Evolutionary conservation across 2,888 invertebrate species (phyloP), one percentile per base, ranked within the genome.

Genomic region (Pammene fasciana): DNA sequence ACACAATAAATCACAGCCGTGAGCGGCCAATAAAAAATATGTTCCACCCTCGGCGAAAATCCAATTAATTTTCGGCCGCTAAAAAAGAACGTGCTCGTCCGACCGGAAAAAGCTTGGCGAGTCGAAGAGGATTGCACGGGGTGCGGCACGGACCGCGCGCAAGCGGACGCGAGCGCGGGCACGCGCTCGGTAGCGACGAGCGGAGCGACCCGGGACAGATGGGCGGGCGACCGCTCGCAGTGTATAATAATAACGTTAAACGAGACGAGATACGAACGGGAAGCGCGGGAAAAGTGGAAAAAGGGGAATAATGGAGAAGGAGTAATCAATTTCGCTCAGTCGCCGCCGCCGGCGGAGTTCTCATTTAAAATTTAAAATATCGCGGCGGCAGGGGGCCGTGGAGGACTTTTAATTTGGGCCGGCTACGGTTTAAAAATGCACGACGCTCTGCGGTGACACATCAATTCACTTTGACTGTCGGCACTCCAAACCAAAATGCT

Each of bases 281-380:
- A 86, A 87, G 82, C 81, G 83, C 84, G 83, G 86, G 82, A 83
- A 86, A 87, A 85, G 86, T 86, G 86, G 87, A 87, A 92, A 89
- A 90, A 90, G 89, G 87, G 89, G 90, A 90, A 92, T 92, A 92
- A 92, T 92, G 86, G 89, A 87, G 89, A 89, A 90, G 87, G 89
- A 91, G 92, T 92, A 92, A 92, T 92, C 92, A 92, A 92, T 92
- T 92, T 91, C 88, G 88, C 86, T 88, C 90, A 90, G 90, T 89
- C 87, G 87, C 82, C 86, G 87, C 79, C 80, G 86, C 83, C 87
- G 86, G 87, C 88, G 86, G 86, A 84, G 86, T 86, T 86, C 89
- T 89, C 90, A 91, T 90, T 93, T 90, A 89, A 89, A 90, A 87
- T 90, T 90, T 87, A 92, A 92, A 93, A 90, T 89, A 90, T 89